Evolutionary conservation across 2,888 invertebrate species (phyloP).

Genomic region (Hirtodrosophila histrioides): DNA sequence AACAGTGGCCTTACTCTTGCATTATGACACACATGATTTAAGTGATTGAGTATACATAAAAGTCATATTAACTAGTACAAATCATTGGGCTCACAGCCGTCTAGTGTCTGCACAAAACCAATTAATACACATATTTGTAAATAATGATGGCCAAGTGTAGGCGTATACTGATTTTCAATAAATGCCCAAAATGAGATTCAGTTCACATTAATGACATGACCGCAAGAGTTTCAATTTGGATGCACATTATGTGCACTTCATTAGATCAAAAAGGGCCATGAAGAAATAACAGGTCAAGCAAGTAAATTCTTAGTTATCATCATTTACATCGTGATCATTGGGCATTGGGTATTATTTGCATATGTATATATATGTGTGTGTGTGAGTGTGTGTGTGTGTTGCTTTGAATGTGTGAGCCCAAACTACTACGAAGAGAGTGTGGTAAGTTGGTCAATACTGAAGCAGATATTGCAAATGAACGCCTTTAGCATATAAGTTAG

Average conservation of each 20-base stretch:
- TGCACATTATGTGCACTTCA: constrained; percentile 44
- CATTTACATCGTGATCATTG: constrained; percentile 8
- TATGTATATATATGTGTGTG: neutral
- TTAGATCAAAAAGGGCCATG: constrained; percentile 19
- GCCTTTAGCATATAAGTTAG: constrained; percentile 9
- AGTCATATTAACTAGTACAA: neutral
- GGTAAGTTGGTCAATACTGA: neutral
- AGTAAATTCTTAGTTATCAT: constrained; percentile 40
- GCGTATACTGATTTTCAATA: constrained; percentile 3
- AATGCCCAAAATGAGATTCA: constrained; percentile 15
- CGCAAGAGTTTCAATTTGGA: constrained; percentile 46
- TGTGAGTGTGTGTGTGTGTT: no score
- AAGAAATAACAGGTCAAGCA: constrained; percentile 8
- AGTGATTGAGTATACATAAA: neutral
- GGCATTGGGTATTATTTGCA: constrained; percentile 4
- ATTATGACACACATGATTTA: neutral
- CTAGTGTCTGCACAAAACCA: neutral
- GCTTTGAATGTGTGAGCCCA: constrained; percentile 1
- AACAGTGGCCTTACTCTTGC: no score
- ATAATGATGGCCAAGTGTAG: neutral
- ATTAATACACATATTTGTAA: constrained; percentile 4
- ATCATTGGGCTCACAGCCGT: neutral
- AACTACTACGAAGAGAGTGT: neutral
- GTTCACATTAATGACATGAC: constrained; percentile 53
- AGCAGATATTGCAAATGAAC: neutral